These are phyloP conservation scores for Salticus scenicus DNA, from an alignment of 2,888 invertebrate genomes.

Conservation along the genomic window DNA sequence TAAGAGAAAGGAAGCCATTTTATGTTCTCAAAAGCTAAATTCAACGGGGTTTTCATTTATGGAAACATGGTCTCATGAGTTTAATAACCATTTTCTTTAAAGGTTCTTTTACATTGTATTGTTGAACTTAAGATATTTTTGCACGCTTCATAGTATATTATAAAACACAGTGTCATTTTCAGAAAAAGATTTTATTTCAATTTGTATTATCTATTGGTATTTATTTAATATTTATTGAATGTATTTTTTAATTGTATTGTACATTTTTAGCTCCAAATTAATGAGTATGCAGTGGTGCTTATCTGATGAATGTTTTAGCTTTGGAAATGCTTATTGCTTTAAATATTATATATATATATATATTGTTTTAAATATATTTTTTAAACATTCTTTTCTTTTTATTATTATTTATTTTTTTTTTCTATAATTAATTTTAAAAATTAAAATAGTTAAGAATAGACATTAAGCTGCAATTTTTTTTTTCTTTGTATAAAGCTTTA, in stretches of 20 bases:
- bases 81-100: slow-evolving; percentile 14
- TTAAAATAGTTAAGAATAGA: too few species aligned
- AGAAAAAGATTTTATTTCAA: not conserved
- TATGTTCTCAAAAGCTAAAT: slow-evolving; percentile 65
- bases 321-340: not conserved
- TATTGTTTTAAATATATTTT: too few species aligned
- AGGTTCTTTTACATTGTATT: not conserved
- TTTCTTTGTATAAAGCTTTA: too few species aligned
- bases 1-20: slow-evolving; percentile 66
- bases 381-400: too few species aligned
- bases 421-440: too few species aligned
- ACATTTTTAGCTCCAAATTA: too few species aligned
- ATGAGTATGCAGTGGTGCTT: too few species aligned
- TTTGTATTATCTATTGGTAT: not conserved
- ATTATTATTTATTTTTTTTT: too few species aligned
- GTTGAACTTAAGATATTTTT: slow-evolving; percentile 3
- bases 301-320: too few species aligned
- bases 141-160: not conserved
- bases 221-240: not conserved
- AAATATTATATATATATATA: not conserved
- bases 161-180: not conserved
- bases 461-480: too few species aligned
- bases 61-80: slow-evolving; percentile 63
- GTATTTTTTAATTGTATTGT: not conserved
- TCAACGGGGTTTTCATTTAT: slow-evolving; percentile 70